phyloP scores from a whole-genome alignment of 2,888 invertebrate genomes.

The Leptinotarsa tumamoca region DNA sequence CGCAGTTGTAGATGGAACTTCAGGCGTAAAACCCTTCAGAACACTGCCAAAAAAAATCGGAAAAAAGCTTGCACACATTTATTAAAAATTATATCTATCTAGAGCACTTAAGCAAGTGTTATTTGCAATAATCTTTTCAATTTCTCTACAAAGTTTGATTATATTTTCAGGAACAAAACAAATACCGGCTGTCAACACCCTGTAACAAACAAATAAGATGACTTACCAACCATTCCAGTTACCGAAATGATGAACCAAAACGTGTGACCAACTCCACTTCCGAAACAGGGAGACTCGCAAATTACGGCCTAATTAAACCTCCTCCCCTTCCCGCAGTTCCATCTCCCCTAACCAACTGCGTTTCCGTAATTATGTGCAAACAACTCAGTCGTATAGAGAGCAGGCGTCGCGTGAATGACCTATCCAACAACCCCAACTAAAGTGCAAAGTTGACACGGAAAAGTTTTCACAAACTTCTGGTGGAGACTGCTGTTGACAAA shows the following conservation, averaged over 20 bases:
- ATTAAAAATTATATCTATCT: too few species aligned
- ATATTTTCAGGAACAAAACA: neutral
- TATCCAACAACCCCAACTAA: conserved; percentile 40
- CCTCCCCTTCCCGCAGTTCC: conserved; percentile 53
- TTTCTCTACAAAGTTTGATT: too few species aligned
- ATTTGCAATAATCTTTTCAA: too few species aligned
- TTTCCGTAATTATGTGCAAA: conserved; percentile 63
- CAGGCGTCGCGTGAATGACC: conserved; percentile 47
- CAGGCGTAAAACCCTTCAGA: too few species aligned
- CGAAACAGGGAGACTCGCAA: conserved; percentile 59
- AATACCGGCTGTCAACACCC: neutral
- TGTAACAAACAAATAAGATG: neutral
- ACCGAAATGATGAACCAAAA: conserved; percentile 13
- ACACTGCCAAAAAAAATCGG: too few species aligned
- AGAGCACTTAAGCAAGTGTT: too few species aligned
- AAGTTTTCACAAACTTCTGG: conserved; percentile 47
- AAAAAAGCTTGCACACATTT: too few species aligned
- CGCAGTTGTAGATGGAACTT: too few species aligned
- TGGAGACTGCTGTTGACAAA: conserved; percentile 44
- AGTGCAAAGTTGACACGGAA: conserved; percentile 53
- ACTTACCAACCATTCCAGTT: neutral
- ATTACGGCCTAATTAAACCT: conserved; percentile 61
- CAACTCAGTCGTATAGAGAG: conserved; percentile 55
- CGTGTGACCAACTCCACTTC: conserved; percentile 44
- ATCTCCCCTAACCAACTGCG: conserved; percentile 58